phyloP scores from a whole-genome alignment of 2,888 invertebrate species.

The Salticus scenicus region DNA sequence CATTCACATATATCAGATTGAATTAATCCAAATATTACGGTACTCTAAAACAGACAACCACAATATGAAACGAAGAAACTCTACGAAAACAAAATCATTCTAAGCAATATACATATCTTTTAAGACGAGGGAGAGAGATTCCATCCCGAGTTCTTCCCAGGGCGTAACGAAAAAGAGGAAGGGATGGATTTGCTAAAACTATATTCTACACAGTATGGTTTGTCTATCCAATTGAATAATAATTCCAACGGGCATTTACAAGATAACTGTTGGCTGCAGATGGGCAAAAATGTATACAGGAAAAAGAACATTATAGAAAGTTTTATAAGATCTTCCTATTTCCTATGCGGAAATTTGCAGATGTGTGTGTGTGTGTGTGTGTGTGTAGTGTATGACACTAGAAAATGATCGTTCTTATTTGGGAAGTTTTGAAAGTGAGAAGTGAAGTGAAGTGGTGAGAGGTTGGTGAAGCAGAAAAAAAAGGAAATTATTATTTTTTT shows the following conservation, averaged over 20 bases:
- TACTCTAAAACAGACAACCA: background rate
- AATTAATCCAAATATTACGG: too few relatives aligned
- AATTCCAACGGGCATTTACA: conserved; percentile 6
- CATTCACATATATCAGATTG: too few relatives aligned
- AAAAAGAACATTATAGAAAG: conserved; percentile 46
- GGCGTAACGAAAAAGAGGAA: conserved; percentile 51
- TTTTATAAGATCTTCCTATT: conserved; percentile 53
- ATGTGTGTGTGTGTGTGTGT: background rate
- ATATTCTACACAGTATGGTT: background rate
- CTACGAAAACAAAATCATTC: background rate
- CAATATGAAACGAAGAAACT: background rate
- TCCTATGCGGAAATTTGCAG: conserved; percentile 32
- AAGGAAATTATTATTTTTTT: background rate
- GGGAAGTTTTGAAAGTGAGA: background rate
- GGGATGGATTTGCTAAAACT: conserved; percentile 27
- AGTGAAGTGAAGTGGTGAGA: background rate
- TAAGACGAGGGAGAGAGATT: background rate
- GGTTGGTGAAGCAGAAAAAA: background rate
- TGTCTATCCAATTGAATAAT: conserved; percentile 49
- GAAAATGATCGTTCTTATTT: background rate
- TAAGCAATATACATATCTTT: background rate
- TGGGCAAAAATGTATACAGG: conserved; percentile 31
- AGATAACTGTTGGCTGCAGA: conserved; percentile 6
- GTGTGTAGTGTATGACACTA: background rate
- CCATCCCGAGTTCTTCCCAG: conserved; percentile 3